Percentiles rank a stretch among this genome's conserved stretches.
Evolutionary conservation across 1,140 invertebrate species (phyloP).

Genomic region (Eriosoma lanigerum): DNA sequence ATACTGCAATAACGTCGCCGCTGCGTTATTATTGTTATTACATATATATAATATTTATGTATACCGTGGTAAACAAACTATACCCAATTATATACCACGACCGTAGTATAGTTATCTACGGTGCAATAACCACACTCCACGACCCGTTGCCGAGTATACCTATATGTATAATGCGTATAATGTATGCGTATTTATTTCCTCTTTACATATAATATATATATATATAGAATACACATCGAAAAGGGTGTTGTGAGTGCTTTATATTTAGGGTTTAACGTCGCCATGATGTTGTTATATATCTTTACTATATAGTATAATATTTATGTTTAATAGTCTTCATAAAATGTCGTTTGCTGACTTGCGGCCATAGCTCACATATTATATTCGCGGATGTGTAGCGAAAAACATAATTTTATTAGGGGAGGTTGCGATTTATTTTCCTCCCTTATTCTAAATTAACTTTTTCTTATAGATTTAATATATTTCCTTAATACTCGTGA

Average conservation of each 20-base stretch:
- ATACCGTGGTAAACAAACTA: constrained; percentile 29
- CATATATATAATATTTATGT: too few relatives aligned
- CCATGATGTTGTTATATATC: background rate
- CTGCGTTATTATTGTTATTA: too few relatives aligned
- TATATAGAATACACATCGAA: background rate
- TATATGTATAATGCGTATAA: too few relatives aligned
- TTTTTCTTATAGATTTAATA: too few relatives aligned
- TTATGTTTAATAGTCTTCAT: background rate
- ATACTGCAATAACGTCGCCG: background rate
- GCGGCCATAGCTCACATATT: background rate
- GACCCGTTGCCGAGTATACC: background rate
- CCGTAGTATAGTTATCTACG: background rate
- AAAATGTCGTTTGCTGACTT: background rate
- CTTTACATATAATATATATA: background rate
- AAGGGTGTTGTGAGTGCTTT: background rate
- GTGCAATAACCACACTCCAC: background rate
- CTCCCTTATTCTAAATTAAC: background rate
- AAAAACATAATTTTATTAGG: background rate
- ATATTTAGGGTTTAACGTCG: background rate
- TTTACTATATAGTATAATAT: too few relatives aligned
- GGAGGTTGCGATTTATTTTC: background rate
- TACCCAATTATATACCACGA: constrained; percentile 32
- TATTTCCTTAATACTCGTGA: too few relatives aligned
- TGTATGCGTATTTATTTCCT: background rate
- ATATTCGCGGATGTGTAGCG: too few relatives aligned